Evolutionary conservation across 2,888 invertebrate species (phyloP), one percentile per base, ranked within the genome.

Genomic region (Tuta absoluta): DNA sequence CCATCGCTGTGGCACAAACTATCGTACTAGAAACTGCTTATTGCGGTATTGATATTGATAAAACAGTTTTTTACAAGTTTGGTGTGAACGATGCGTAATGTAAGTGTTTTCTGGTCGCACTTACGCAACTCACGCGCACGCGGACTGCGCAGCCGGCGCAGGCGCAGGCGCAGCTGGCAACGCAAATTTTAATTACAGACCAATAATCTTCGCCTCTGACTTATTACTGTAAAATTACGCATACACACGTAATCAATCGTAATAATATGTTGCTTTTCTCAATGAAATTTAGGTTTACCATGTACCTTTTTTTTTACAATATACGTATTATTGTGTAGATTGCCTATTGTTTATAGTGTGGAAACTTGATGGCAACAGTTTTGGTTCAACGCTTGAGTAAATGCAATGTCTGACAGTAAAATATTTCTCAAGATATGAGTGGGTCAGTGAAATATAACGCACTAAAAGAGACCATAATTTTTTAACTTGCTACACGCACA

Each of bases 181-280:
- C 28, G 28, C 56, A 56, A n/a, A 33, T 33, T 17, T 56, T 33
- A 33, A 56, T 56, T 56, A 56, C 67, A 69, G 69, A 68, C 68
- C 69, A 68, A 69, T 67, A 71, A 66, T 69, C 72, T 68, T 65
- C 57, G 59, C 64, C 66, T 63, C 33, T n/a, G 56, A 60, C 41
- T 63, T 59, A 53, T 60, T 51, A 23, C 21, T 24, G 33, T 3
- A 17, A 28, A 56, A 56, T 56, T 33, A 33, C 56, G 33, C 14
- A 48, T 10, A 48, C 1, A 45, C 8, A 19, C 21, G 49, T 23
- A 49, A 45, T 45, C 28, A 48, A 12, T 19, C 19, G 48, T 48
- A 48, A 48, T 17, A 17, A 8, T 48, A 17, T 51, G 11, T 12
- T 51, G 3, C 23, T 2, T 23, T 23, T 21, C 23, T 53, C 5